Base-by-base conservation (phyloP, 2,888 invertebrate species). In the Tyria jacobaeae region DNA sequence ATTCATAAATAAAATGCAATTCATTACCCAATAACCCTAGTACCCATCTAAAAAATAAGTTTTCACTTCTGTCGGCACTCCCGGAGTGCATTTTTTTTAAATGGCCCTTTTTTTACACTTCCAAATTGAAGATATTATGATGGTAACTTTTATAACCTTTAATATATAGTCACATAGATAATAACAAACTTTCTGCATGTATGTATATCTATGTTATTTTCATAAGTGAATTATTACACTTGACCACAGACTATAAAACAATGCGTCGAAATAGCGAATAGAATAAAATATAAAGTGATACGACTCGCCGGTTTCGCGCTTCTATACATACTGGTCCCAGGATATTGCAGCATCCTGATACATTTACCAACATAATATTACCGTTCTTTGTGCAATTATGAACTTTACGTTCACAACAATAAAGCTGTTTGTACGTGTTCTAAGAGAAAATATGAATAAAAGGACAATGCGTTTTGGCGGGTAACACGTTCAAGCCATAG, bases 381-480 rank as follows among this genome's bases (percentile, higher is more conserved):
- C 21, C 4, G 31, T 1, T 24, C 1, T 44, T 31, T 37, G 3
- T 9, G 14, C 10, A 0, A 39, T 1, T 34, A 37, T 52, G n/a
- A 27, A 61, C 61, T 21, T 52, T 61, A 57, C 3, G 44, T 7
- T 1, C n/a, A 2, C 5, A 1, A 0, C 0, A 0, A 24, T 57
- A 61, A 56, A 47, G 55, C 3, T 6, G 53, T 5, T 51, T 7
- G 27, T 47, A 25, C 37, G 15, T 39, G 21, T 31, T 9, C 15
- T 12, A 44, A 15, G 0, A 44, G 27, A 10, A 34, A 31, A 34
- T 54, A 2, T 4, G 4, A 6, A 31, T 65, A 17, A 17, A 63
- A 72, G 67, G 71, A 70, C 53, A 61, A 62, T 74, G 66, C 61
- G 64, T 73, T 73, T 73, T 71, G 68, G 73, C 73, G 73, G 61